Percentiles rank a stretch among this genome's conserved stretches.
Conservation (phyloP, 2,888 invertebrate genomes). For the Mamestra brassicae region DNA sequence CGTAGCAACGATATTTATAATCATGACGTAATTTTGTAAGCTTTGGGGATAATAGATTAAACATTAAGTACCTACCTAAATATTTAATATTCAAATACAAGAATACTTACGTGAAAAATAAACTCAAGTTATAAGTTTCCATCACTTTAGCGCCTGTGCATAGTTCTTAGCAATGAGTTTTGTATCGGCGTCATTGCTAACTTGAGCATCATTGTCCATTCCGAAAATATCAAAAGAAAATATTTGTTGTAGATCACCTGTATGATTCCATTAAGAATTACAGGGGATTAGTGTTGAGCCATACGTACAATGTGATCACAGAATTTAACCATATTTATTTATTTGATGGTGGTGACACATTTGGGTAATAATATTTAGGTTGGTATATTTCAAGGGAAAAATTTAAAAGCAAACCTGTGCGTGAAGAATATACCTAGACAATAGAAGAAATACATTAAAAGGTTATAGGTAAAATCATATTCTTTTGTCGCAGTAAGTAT, state of each 20-base stretch:
- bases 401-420: neutral
- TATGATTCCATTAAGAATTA: conserved; percentile 89
- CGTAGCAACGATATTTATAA: neutral
- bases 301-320: conserved; percentile 64
- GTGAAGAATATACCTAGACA: too few species aligned
- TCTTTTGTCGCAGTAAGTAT: too few species aligned
- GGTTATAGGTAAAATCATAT: neutral
- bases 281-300: conserved; percentile 76
- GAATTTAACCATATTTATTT: conserved; percentile 62
- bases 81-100: too few species aligned
- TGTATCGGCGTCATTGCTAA: conserved; percentile 1
- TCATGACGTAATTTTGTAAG: neutral
- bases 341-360: conserved; percentile 13
- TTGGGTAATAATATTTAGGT: neutral
- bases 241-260: conserved; percentile 85
- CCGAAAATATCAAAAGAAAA: conserved; percentile 74
- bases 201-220: conserved; percentile 70
- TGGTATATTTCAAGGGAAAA: neutral
- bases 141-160: conserved; percentile 2
- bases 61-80: neutral
- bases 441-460: too few species aligned
- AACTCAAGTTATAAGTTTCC: too few species aligned
- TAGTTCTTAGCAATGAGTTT: conserved; percentile 31
- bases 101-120: too few species aligned
- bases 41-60: neutral